Conservation (phyloP, 2,113 vertebrate species). For the Muntiacus muntjak region DNA sequence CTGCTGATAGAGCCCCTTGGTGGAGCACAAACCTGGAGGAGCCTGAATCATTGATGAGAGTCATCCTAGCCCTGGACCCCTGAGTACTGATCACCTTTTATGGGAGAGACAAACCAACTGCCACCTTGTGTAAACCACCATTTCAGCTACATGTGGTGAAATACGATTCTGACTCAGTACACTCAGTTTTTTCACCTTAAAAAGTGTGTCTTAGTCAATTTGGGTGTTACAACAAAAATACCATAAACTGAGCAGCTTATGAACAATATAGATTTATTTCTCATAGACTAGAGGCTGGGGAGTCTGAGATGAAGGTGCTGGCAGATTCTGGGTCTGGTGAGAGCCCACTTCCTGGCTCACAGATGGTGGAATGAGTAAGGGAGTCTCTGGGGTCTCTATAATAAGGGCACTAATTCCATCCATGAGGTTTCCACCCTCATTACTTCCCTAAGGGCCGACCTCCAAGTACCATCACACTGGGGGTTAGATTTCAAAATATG, state of each 20-base stretch:
- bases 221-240: not conserved
- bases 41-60: not conserved
- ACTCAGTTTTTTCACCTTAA: not conserved
- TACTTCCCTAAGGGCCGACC: not conserved
- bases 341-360: not conserved
- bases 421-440: not conserved
- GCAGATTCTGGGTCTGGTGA: not conserved
- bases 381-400: not conserved
- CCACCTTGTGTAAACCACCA: not conserved
- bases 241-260: not conserved
- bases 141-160: not conserved
- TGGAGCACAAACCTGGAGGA: not conserved
- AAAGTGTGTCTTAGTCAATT: not conserved
- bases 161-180: not conserved
- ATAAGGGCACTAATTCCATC: not conserved
- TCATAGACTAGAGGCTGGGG: not conserved
- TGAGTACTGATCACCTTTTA: not conserved
- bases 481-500: not conserved
- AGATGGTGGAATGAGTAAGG: not conserved
- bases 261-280: not conserved
- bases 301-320: not conserved
- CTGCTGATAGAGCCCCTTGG: not conserved
- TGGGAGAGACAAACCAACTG: not conserved
- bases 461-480: not conserved
- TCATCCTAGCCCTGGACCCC: not conserved